A percentile compares a stretch with the other conserved stretches of the same genome.
Evolutionary conservation across 2,797 vertebrate genomes (phyloP).

Genomic region (Nyctibius grandis): DNA sequence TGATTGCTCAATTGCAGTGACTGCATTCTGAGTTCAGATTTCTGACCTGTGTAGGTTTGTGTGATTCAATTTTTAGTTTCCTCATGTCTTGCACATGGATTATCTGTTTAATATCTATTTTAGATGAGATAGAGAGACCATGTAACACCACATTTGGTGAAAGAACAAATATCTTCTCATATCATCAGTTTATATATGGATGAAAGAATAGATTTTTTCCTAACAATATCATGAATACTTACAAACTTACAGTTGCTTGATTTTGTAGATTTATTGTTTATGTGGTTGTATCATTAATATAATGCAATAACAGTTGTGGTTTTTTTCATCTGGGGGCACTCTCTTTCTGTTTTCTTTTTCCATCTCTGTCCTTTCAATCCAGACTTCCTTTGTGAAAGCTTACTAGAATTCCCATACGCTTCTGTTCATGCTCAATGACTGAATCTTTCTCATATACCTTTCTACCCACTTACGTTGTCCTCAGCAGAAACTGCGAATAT

Average conservation of each 20-base stretch:
- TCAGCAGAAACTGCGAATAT: neutral
- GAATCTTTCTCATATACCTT: neutral
- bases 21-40: neutral
- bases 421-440: neutral
- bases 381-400: neutral
- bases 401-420: neutral
- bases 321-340: neutral
- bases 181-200: neutral
- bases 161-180: neutral
- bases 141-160: neutral
- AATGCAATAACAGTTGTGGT: neutral
- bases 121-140: neutral
- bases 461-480: neutral
- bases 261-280: neutral
- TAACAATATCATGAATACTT: neutral
- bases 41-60: neutral
- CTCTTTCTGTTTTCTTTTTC: neutral
- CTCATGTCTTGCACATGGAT: neutral
- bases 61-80: neutral
- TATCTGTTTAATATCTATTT: neutral
- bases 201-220: neutral
- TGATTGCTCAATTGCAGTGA: neutral
- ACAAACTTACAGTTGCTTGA: neutral
- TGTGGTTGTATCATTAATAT: neutral
- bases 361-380: neutral